Base-by-base conservation (phyloP, 2,888 invertebrate species). In the Atethmia centrago region DNA sequence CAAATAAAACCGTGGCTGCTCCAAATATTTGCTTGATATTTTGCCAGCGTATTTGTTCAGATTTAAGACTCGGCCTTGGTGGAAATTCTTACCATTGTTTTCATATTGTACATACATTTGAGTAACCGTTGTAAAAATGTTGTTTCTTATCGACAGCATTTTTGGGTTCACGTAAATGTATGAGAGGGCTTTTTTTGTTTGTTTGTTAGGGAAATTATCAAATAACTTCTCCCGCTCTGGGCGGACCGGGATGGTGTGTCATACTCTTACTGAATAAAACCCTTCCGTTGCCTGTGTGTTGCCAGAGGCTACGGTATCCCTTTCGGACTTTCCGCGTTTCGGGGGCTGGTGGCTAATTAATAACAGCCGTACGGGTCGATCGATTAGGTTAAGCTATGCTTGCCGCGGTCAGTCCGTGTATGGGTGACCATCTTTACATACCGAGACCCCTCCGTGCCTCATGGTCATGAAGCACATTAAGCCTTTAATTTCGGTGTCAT, bases 1-100 rank as follows among this genome's bases (percentile, higher is more conserved):
- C 61, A 70, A 61, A 64, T 74, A 65, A 78, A 59, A 76, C 47
- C 5, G 67, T 61, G 14, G 49, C 28, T 73, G 80, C n/a, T 59
- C 71, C 65, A 75, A 72, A 83, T 78, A 71, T 63, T 82, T 58
- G 71, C 58, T 81, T 82, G 83, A 76, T 65, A 66, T 80, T 77
- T 45, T 75, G 77, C 77, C 77, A 85, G 73, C 58, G 58, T 71
- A 63, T 82, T 82, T 82, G 65, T 68, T 40, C 70, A 82, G 74
- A 75, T 77, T 71, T 82, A 49, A 63, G 36, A 62, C 62, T 51
- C 66, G 74, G 55, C 84, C 85, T 84, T 77, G 85, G 2, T 63
- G 36, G 61, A 59, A 74, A 83, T 76, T 55, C 51, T 64, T 77
- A 74, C n/a, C 82, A 66, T 80, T 80, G 59, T 79, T 80, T 80